A percentile compares a stretch with the other conserved stretches of the same genome.
Evolutionary conservation across 2,113 vertebrate species (phyloP).

Genomic region (Oreochromis tanganicae): DNA sequence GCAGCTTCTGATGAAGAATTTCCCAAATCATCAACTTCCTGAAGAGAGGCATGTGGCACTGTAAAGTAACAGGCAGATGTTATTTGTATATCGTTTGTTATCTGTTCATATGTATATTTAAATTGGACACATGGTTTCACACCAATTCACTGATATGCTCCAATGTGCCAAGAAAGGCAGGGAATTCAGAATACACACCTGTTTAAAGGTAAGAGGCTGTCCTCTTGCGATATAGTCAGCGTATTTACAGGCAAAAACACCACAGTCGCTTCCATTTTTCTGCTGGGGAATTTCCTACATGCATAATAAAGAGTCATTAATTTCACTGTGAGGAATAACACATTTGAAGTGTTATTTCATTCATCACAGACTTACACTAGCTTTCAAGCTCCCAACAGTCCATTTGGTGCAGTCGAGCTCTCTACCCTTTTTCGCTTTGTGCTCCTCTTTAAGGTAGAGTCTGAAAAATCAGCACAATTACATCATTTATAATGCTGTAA

Average conservation of each 20-base stretch:
- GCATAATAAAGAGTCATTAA: not conserved
- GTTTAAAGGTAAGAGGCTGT: slow-evolving; percentile 80
- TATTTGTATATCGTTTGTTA: not conserved
- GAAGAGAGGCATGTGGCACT: slow-evolving; percentile 91
- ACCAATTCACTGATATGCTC: not conserved
- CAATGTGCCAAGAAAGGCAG: not conserved
- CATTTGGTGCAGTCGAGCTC: slow-evolving; percentile 81
- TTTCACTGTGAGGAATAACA: not conserved
- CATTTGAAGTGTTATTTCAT: not conserved
- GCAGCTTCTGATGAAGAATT: slow-evolving; percentile 86
- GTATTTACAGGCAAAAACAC: slow-evolving; percentile 92
- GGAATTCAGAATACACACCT: slow-evolving; percentile 68
- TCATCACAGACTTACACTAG: slow-evolving; percentile 62
- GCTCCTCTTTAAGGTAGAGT: slow-evolving; percentile 86
- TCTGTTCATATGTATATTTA: not conserved
- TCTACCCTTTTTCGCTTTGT: slow-evolving; percentile 78
- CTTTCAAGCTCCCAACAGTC: slow-evolving; percentile 77
- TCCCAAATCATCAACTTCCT: slow-evolving; percentile 93
- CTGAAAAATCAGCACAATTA: slow-evolving; percentile 55
- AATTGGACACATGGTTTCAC: not conserved
- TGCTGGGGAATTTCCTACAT: slow-evolving; percentile 91
- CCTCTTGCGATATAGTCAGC: slow-evolving; percentile 84
- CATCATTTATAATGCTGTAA: not conserved
- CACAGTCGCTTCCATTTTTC: slow-evolving; percentile 86
- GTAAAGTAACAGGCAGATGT: not conserved